Evolutionary conservation across 1,140 invertebrate genomes (phyloP), one percentile per base, ranked within the genome.

Genomic region (Meloidogyne chitwoodi): DNA sequence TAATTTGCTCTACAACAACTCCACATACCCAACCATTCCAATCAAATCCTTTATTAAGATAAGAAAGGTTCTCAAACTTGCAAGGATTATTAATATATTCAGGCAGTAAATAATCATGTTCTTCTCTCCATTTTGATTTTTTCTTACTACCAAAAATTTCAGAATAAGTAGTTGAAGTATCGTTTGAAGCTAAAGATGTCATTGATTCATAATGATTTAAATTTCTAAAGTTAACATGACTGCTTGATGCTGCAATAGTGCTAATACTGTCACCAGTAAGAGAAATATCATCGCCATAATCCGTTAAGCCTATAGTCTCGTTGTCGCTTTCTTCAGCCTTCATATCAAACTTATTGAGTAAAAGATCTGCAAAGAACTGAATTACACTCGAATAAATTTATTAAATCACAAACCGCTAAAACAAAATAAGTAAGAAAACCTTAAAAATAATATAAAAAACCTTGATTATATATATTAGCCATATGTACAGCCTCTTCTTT

Each of bases 11-110:
- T 56, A 56, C 48, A 56, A 56, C n/a, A 56, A 56, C 48, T n/a
- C 48, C 48, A 56, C 48, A 56, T n/a, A n/a, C 19, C 48, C 48
- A 56, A n/a, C 48, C 48, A 83, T 67, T 67, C 26, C 29, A 67
- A 67, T 29, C 65, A 27, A 67, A 34, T 67, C 10, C n/a, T 67
- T 38, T 67, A 67, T 67, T 67, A 27, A 38, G 16, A 31, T 16
- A 19, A 16, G 48, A n/a, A 8, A 22, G 19, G n/a, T 56, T 19
- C 6, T 56, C 48, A 56, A 56, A 56, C 6, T 56, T 56, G 48
- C 5, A 56, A n/a, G 48, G 48, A n/a, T 56, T 56, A 56, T 0
- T 56, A n/a, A n/a, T 56, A 56, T 14, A 56, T 56, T 56, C 48
- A 6, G 48, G 48, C 12, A 56, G 6, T 56, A 56, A 56, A 56